These are phyloP conservation scores for Microcebus tavaratra DNA, from an alignment of 2,113 vertebrate genomes.

Conservation along the genomic window DNA sequence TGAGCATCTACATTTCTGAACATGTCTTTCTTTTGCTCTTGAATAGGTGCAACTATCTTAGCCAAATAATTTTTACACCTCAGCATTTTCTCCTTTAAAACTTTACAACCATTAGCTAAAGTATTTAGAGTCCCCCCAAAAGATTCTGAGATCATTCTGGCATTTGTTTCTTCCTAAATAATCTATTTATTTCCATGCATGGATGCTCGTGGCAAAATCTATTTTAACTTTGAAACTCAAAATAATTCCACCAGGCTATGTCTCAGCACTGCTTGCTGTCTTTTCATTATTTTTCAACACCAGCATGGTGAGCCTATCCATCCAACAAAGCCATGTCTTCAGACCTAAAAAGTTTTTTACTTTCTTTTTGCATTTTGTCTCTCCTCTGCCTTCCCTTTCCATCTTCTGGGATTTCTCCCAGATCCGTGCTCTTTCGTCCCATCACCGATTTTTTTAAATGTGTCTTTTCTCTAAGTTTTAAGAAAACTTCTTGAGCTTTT, in stretches of 20 bases:
- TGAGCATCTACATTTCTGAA: neutral
- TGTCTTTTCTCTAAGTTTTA: neutral
- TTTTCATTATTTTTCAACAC: neutral
- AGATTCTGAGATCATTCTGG: neutral
- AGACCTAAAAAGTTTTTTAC: neutral
- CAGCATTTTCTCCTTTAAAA: neutral
- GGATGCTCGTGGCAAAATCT: neutral
- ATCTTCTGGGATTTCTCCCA: neutral
- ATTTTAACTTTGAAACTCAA: constrained; percentile 30
- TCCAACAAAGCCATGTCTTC: neutral
- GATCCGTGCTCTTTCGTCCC: neutral
- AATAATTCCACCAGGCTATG: neutral
- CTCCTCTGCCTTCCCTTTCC: neutral
- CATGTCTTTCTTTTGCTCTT: neutral
- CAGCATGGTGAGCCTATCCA: neutral
- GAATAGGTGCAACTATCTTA: neutral
- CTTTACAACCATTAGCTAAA: neutral
- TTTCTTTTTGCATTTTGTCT: neutral
- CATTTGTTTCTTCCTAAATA: neutral
- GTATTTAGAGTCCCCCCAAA: neutral
- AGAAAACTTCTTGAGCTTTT: neutral
- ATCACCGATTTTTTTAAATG: neutral
- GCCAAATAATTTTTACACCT: neutral
- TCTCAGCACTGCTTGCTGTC: neutral
- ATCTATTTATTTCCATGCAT: neutral